These are phyloP conservation scores for Enteromius argenteus DNA, from an alignment of 2,797 vertebrate species.

Conservation along the genomic window DNA sequence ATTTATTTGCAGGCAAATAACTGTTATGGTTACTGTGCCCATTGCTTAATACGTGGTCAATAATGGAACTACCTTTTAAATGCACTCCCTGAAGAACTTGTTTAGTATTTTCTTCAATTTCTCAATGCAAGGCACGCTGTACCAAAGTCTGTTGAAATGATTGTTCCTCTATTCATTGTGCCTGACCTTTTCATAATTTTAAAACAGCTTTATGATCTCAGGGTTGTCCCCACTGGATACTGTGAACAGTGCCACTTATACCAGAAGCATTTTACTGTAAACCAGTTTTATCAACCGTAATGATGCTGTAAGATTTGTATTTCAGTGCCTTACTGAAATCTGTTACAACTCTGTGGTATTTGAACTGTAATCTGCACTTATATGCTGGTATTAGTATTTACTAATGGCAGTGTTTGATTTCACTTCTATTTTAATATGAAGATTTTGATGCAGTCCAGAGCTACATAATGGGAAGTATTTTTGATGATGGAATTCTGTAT, in stretches of 20 bases:
- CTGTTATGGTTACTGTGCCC: not conserved
- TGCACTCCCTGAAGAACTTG: constrained; percentile 11
- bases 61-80: not conserved
- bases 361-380: not conserved
- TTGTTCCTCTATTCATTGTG: constrained; percentile 40
- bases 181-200: constrained; percentile 14
- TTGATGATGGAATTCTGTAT: not conserved
- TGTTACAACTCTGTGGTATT: constrained; percentile 6
- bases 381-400: not conserved
- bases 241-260: not conserved
- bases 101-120: not conserved
- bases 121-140: constrained; percentile 2
- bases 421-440: not conserved
- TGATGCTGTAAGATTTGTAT: not conserved
- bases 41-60: constrained; percentile 1
- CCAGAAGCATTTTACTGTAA: not conserved
- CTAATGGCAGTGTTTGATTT: constrained; percentile 4
- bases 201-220: constrained; percentile 32
- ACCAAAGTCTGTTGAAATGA: constrained; percentile 20
- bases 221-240: constrained; percentile 24
- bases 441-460: not conserved
- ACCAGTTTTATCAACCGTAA: not conserved
- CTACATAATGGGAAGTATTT: constrained; percentile 14
- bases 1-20: not conserved
- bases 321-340: constrained; percentile 23